A percentile compares a stretch with the other conserved stretches of the same genome.
Conservation (phyloP, 2,113 vertebrate species). For the Rattus rattus region DNA sequence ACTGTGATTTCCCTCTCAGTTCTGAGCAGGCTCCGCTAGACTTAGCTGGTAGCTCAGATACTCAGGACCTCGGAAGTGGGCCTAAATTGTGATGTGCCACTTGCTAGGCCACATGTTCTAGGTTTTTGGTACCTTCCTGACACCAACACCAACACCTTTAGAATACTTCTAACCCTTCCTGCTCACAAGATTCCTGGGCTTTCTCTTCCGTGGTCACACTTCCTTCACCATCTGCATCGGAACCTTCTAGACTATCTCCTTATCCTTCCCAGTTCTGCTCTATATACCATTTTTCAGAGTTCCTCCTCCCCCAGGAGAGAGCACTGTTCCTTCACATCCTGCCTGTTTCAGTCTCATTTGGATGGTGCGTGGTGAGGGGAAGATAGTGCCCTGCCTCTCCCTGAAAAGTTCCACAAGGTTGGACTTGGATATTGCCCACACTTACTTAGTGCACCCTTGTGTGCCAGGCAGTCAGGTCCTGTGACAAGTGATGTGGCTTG, state of each 20-base stretch:
- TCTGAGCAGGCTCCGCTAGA: not conserved
- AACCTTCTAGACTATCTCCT: not conserved
- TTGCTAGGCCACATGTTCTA: not conserved
- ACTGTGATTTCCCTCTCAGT: too few relatives aligned
- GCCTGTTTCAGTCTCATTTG: not conserved
- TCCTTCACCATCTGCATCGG: not conserved
- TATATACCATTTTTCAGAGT: not conserved
- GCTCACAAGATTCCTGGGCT: not conserved
- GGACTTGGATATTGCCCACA: not conserved
- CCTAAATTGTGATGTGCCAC: not conserved
- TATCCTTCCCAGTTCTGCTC: not conserved
- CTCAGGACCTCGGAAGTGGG: not conserved
- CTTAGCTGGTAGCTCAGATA: not conserved
- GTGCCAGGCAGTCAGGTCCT: not conserved
- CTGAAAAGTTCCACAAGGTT: too few relatives aligned
- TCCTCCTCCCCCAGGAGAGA: not conserved
- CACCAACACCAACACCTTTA: too few relatives aligned
- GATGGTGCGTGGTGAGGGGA: too few relatives aligned
- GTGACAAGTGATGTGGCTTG: not conserved
- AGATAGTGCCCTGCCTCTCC: not conserved
- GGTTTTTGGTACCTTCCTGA: not conserved
- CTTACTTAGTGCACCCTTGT: not conserved
- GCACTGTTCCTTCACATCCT: not conserved
- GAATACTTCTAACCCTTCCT: not conserved
- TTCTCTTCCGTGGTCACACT: not conserved